phyloP scores from a whole-genome alignment of 2,113 vertebrate species.

The Nicator chloris region DNA sequence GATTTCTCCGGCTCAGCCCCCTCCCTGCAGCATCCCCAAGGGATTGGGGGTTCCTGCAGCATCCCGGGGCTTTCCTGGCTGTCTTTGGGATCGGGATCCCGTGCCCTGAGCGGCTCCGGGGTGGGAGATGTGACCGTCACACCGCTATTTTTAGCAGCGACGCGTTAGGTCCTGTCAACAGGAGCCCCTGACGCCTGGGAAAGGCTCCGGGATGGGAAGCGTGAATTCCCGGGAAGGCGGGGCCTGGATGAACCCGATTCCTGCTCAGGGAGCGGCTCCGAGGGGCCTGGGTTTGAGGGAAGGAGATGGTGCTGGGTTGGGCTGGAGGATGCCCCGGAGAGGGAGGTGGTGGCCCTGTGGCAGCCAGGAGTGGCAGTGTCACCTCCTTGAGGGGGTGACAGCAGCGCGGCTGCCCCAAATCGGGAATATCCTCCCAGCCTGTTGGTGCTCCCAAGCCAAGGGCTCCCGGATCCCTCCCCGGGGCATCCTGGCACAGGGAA shows the following conservation, averaged over 20 bases:
- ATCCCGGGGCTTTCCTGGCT: neutral
- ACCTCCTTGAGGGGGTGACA: neutral
- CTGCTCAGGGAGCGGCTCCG: neutral
- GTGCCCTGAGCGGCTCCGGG: neutral
- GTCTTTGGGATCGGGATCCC: neutral
- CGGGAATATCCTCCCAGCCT: neutral
- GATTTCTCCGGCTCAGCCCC: neutral
- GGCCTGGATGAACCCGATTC: neutral
- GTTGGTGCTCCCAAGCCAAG: neutral
- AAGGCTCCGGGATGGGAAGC: neutral
- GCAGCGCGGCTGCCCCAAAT: neutral
- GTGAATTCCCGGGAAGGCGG: neutral
- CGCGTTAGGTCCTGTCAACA: neutral
- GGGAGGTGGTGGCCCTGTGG: neutral
- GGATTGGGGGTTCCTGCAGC: neutral
- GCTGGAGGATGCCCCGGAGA: fast-evolving
- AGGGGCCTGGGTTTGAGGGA: neutral
- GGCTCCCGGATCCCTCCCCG: neutral
- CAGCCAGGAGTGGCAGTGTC: neutral
- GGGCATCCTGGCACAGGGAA: neutral
- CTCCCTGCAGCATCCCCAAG: neutral
- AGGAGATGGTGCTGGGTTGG: neutral
- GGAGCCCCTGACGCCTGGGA: neutral
- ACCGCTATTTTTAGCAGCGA: neutral
- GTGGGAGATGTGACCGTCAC: neutral